phyloP scores from a whole-genome alignment of 1,140 invertebrate species.

The Popillia japonica region DNA sequence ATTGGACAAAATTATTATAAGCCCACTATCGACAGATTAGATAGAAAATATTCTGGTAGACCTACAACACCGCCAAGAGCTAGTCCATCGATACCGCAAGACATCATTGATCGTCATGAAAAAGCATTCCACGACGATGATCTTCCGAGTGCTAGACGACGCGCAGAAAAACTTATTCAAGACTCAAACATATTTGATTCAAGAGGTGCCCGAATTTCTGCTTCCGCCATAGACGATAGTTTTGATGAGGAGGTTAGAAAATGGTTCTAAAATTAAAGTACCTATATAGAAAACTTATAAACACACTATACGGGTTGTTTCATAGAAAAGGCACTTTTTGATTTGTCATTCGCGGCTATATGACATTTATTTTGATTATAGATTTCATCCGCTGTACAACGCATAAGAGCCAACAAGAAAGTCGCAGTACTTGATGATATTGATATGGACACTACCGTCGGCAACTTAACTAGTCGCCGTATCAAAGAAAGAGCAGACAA shows the following conservation, averaged over 20 bases:
- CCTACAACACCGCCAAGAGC: constrained; percentile 61
- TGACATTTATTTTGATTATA: constrained; percentile 47
- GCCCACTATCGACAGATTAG: constrained; percentile 75
- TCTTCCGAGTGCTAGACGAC: constrained; percentile 54
- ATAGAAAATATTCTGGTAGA: constrained; percentile 71
- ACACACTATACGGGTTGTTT: not conserved
- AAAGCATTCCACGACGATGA: constrained; percentile 64
- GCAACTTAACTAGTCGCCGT: constrained; percentile 64
- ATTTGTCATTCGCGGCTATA: constrained; percentile 20
- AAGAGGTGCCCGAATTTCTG: constrained; percentile 49
- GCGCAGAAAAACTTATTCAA: constrained; percentile 56
- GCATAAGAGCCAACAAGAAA: constrained; percentile 65
- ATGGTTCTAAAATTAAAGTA: constrained; percentile 41
- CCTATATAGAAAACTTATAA: not conserved
- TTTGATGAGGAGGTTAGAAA: constrained; percentile 57
- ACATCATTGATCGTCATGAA: constrained; percentile 63
- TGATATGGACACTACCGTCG: constrained; percentile 65
- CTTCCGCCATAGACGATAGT: constrained; percentile 53
- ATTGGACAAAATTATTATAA: constrained; percentile 82
- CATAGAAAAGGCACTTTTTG: constrained; percentile 17
- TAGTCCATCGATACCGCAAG: constrained; percentile 55
- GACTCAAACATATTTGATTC: constrained; percentile 56
- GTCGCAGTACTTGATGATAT: constrained; percentile 65
- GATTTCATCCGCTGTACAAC: constrained; percentile 55
- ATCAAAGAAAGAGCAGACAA: constrained; percentile 66